Evolutionary conservation across 2,113 vertebrate genomes (phyloP).

Genomic region (Falcunculus frontatus): DNA sequence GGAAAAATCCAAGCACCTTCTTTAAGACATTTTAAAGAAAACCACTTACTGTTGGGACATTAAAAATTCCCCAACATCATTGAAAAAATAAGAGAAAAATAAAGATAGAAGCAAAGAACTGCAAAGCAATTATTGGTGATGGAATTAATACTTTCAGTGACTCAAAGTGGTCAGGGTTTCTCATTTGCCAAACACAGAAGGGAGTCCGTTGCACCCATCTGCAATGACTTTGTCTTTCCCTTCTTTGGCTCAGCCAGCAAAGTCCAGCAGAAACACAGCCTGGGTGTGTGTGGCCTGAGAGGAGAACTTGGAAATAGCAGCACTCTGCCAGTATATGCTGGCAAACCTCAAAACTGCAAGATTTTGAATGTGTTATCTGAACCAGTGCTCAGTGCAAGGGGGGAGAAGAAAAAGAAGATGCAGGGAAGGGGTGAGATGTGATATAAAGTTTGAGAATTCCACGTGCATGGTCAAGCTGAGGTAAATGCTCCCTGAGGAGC

Average conservation of each 20-base stretch:
- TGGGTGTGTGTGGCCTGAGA: neutral
- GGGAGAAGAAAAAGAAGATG: neutral
- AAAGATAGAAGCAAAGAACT: neutral
- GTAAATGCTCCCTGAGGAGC: neutral
- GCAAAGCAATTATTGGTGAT: neutral
- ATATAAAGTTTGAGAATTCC: neutral
- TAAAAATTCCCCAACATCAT: neutral
- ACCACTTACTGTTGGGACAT: neutral
- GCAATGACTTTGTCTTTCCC: neutral
- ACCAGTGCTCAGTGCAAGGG: neutral
- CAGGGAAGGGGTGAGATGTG: neutral
- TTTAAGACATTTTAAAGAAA: neutral
- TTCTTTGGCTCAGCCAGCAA: neutral
- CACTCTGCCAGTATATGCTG: neutral
- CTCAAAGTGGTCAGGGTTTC: neutral
- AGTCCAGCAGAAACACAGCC: neutral
- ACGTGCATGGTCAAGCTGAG: neutral
- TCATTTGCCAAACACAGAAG: neutral
- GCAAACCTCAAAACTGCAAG: neutral
- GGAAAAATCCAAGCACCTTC: neutral
- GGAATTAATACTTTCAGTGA: neutral
- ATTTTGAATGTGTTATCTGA: neutral
- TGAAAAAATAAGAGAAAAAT: neutral
- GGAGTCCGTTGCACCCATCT: neutral
- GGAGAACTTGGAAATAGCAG: neutral